A percentile compares a stretch with the other conserved stretches of the same genome.
Conservation (phyloP, 2,113 vertebrate species). For the Gallinago undulata region DNA sequence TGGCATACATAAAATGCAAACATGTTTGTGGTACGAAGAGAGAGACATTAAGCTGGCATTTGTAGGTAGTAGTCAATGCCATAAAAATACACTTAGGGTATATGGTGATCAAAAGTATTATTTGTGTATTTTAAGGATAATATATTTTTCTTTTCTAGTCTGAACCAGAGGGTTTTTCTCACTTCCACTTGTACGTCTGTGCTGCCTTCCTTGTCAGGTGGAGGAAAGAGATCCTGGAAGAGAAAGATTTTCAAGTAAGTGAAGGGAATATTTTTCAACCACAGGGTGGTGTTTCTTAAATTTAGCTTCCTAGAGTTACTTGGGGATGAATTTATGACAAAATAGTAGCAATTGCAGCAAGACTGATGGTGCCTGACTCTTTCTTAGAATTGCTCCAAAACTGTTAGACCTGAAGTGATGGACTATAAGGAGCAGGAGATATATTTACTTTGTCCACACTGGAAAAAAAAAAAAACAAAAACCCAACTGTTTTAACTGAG, state of each 20-base stretch:
- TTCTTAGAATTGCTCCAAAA: neutral
- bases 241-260: slow-evolving; percentile 93
- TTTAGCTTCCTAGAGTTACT: neutral
- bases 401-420: neutral
- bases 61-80: neutral
- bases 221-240: slow-evolving; percentile 87
- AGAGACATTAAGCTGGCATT: neutral
- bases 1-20: neutral
- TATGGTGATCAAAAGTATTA: neutral
- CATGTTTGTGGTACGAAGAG: neutral
- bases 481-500: neutral
- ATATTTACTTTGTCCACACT: neutral
- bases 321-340: neutral
- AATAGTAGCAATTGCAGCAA: neutral
- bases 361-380: neutral
- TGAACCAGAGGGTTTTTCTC: slow-evolving; percentile 97
- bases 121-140: neutral
- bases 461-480: neutral
- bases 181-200: slow-evolving; percentile 96
- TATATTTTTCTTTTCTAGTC: slow-evolving; percentile 74
- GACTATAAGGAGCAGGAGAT: neutral
- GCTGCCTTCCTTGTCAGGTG: slow-evolving; percentile 94
- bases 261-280: neutral
- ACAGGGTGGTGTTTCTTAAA: neutral
- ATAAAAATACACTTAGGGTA: neutral